These are phyloP conservation scores for Sebastes vulpes DNA, from an alignment of 2,797 vertebrate genomes.

Conservation along the genomic window DNA sequence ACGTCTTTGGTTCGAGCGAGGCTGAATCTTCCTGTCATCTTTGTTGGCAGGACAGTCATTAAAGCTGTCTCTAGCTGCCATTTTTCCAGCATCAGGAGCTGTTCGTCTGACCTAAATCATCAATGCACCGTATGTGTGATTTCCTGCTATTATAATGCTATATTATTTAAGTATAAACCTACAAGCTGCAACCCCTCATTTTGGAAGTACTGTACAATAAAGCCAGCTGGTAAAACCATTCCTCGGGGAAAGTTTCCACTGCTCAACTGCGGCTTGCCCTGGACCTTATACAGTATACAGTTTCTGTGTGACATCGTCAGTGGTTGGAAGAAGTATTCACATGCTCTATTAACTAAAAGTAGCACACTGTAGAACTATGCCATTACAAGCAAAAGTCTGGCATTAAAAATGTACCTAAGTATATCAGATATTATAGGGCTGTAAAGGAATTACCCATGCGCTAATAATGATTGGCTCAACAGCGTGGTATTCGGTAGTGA, in stretches of 20 bases:
- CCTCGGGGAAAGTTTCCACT: slow-evolving; percentile 60
- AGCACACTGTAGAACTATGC: not conserved
- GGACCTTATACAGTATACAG: slow-evolving; percentile 29
- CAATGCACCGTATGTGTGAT: slow-evolving; percentile 45
- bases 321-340: slow-evolving; percentile 23
- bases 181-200: slow-evolving; percentile 42
- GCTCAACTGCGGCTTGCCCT: slow-evolving; percentile 11
- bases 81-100: slow-evolving; percentile 28
- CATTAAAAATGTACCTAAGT: not conserved
- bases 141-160: slow-evolving; percentile 56
- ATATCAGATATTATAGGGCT: too few relatives aligned
- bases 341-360: slow-evolving; percentile 16
- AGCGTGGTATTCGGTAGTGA: too few relatives aligned
- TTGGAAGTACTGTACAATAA: slow-evolving; percentile 37
- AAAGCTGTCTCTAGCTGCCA: slow-evolving; percentile 19
- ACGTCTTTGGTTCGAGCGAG: slow-evolving; percentile 25
- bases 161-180: slow-evolving; percentile 63
- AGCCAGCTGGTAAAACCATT: slow-evolving; percentile 69
- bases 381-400: not conserved
- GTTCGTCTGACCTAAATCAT: slow-evolving; percentile 13
- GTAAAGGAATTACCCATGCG: too few relatives aligned
- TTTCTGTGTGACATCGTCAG: slow-evolving; percentile 35
- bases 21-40: slow-evolving; percentile 47
- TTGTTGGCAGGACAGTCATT: slow-evolving; percentile 53
- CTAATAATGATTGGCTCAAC: too few relatives aligned